Percentiles rank a stretch among this genome's conserved stretches.
Evolutionary conservation across 2,797 vertebrate genomes (phyloP).

Genomic region (Gouania willdenowi): DNA sequence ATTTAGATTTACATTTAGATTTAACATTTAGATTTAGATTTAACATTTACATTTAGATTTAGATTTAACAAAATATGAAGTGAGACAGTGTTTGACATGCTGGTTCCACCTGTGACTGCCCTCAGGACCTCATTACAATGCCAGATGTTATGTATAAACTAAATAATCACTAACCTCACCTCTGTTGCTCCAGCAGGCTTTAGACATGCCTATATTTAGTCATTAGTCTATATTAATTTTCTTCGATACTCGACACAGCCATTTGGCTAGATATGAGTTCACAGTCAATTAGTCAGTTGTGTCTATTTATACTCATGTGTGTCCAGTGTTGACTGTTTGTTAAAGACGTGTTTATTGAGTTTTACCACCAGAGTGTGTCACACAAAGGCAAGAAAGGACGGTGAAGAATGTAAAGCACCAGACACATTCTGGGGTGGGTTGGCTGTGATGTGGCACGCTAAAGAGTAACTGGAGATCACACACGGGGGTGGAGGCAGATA

Average conservation of each 20-base stretch:
- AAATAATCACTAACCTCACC: constrained; percentile 23
- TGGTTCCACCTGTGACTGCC: constrained; percentile 7
- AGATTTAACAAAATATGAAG: too few species aligned
- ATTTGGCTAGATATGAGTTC: constrained; percentile 42
- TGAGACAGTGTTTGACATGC: constrained; percentile 5
- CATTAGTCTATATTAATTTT: constrained; percentile 52
- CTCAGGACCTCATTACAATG: constrained; percentile 7
- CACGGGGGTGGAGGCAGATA: constrained; percentile 16
- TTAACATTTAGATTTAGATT: too few species aligned
- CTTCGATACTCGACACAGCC: constrained; percentile 51
- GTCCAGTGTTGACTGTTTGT: constrained; percentile 45
- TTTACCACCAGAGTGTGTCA: constrained; percentile 25
- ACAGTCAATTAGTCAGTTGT: constrained; percentile 57
- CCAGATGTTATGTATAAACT: constrained; percentile 15
- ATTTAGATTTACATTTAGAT: too few species aligned
- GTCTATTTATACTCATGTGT: constrained; percentile 66
- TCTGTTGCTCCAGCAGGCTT: background rate
- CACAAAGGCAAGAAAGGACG: constrained; percentile 14
- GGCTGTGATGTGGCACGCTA: constrained; percentile 23
- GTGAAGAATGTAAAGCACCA: constrained; percentile 11
- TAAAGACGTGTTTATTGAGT: constrained; percentile 51
- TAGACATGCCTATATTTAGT: constrained; percentile 56
- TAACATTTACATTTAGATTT: too few species aligned
- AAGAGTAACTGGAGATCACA: constrained; percentile 30
- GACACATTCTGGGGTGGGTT: constrained; percentile 25